Percentiles rank a stretch among this genome's conserved stretches.
phyloP scores from a whole-genome alignment of 2,797 vertebrate species.

The Sylvia borin region DNA sequence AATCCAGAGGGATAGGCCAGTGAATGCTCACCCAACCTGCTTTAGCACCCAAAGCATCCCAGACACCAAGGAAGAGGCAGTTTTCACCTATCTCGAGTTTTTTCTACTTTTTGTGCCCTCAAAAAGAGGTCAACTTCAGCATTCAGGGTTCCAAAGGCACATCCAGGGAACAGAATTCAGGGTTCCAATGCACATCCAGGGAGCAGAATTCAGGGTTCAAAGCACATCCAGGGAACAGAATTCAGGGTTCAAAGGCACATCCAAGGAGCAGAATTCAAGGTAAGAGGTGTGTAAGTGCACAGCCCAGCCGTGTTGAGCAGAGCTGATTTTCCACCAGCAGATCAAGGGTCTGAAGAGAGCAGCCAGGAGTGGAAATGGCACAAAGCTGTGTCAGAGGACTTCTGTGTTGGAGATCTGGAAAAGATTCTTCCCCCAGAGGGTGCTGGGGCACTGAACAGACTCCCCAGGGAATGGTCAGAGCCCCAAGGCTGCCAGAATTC shows the following conservation, averaged over 20 bases:
- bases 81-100: rapidly evolving
- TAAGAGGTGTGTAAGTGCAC: too few relatives aligned
- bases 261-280: too few relatives aligned
- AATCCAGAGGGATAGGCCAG: not conserved
- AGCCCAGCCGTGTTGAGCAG: not conserved
- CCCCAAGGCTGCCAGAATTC: not conserved
- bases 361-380: not conserved
- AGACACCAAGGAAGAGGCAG: not conserved
- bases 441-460: too few relatives aligned
- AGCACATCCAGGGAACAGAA: too few relatives aligned
- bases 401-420: not conserved
- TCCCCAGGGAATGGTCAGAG: rapidly evolving
- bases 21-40: not conserved
- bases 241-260: too few relatives aligned
- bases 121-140: rapidly evolving
- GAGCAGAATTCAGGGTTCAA: not conserved
- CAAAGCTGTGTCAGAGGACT: not conserved
- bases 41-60: not conserved
- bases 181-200: not conserved
- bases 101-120: not conserved
- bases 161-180: not conserved
- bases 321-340: not conserved
- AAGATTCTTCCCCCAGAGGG: not conserved
- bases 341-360: not conserved
- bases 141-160: not conserved